Conservation (phyloP, 2,113 vertebrate species). For the Phaethon lepturus region DNA sequence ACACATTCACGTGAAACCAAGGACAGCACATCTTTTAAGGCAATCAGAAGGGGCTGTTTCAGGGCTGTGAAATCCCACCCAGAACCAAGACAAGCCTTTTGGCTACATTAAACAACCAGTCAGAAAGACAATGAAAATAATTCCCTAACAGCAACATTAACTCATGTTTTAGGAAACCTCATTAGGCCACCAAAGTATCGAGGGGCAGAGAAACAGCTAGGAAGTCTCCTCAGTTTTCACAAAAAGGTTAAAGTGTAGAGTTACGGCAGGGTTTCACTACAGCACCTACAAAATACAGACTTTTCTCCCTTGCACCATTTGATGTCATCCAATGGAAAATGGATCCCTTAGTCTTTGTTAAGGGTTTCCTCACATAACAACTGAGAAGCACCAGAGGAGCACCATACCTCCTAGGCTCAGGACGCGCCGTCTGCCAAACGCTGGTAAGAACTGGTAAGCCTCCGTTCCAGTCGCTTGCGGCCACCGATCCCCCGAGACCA, state of each 20-base stretch:
- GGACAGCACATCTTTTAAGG: background rate
- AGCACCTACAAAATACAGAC: background rate
- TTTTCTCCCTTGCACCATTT: background rate
- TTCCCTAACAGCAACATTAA: background rate
- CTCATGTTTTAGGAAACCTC: background rate
- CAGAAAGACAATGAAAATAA: background rate
- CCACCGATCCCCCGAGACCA: background rate
- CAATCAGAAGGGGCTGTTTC: background rate
- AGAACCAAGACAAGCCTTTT: background rate
- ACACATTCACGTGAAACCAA: background rate
- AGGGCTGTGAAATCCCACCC: background rate
- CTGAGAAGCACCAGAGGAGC: background rate
- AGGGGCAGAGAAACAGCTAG: background rate
- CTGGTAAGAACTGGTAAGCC: background rate
- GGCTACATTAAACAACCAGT: background rate
- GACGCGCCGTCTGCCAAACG: rapidly evolving
- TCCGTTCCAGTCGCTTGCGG: rapidly evolving
- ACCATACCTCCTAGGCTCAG: background rate
- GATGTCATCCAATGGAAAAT: background rate
- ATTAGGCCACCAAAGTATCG: background rate
- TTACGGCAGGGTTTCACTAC: background rate
- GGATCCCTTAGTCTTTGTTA: background rate
- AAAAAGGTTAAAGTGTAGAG: background rate
- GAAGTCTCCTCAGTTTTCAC: background rate
- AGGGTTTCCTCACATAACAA: background rate